Evolutionary conservation across 2,888 invertebrate genomes (phyloP).

Genomic region (Odontomyia ornata): DNA sequence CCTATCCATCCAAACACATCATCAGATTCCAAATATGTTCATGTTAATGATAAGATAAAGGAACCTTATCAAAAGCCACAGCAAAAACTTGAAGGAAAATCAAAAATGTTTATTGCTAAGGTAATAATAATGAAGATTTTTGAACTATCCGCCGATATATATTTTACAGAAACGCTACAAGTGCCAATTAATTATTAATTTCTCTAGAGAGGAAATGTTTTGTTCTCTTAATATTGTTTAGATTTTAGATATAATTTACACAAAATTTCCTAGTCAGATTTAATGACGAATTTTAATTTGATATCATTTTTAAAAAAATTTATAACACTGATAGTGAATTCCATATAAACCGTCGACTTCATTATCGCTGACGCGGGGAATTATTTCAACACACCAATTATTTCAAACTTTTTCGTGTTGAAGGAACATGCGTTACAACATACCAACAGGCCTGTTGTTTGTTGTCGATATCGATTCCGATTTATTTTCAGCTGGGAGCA

Average conservation of each 20-base stretch:
- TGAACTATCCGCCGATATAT: constrained; percentile 20
- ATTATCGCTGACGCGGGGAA: background rate
- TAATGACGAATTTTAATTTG: constrained; percentile 41
- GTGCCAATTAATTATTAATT: constrained; percentile 35
- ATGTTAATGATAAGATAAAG: constrained; percentile 41
- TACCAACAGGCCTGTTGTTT: too few species aligned
- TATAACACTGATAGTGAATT: background rate
- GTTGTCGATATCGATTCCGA: too few species aligned
- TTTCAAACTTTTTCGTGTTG: background rate
- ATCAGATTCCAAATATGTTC: background rate
- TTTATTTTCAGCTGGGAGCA: too few species aligned
- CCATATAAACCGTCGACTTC: background rate
- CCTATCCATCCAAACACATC: too few species aligned
- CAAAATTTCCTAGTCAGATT: constrained; percentile 11
- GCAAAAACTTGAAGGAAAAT: constrained; percentile 7
- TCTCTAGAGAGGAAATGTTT: constrained; percentile 14
- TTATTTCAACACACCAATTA: constrained; percentile 2
- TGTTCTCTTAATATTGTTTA: constrained; percentile 23
- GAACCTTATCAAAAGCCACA: constrained; percentile 28
- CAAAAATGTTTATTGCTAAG: constrained; percentile 23
- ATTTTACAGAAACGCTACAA: constrained; percentile 12
- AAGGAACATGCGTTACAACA: too few species aligned
- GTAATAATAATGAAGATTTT: constrained; percentile 23
- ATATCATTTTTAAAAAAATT: constrained; percentile 20
- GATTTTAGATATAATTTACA: constrained; percentile 36